phyloP scores from a whole-genome alignment of 1,140 invertebrate species.

The Drosophila funebris region DNA sequence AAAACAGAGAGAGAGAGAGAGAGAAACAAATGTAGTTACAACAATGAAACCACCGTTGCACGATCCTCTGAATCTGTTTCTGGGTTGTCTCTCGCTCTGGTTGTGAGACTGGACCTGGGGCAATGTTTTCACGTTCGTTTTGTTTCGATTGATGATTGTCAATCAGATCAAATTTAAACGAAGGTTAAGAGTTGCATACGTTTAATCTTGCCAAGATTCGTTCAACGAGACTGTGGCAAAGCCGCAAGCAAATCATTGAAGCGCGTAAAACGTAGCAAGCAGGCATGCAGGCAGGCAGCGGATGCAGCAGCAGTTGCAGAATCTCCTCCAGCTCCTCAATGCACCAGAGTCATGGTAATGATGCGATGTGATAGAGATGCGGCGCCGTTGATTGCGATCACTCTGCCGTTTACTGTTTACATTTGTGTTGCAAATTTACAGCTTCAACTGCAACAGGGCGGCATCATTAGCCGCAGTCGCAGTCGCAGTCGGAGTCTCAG shows the following conservation, averaged over 20 bases:
- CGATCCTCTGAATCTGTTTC: no score
- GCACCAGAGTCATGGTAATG: conserved; percentile 8
- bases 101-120: background rate
- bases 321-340: background rate
- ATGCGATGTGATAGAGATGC: conserved; percentile 69
- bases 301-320: conserved; percentile 52
- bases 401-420: conserved; percentile 54
- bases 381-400: conserved; percentile 73
- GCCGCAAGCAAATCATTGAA: conserved; percentile 65
- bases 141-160: conserved; percentile 72
- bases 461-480: conserved; percentile 57
- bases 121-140: conserved; percentile 38
- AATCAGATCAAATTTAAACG: conserved; percentile 77
- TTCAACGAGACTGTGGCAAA: conserved; percentile 31
- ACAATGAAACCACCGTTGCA: conserved; percentile 30
- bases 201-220: conserved; percentile 54
- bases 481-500: conserved; percentile 20
- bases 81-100: background rate
- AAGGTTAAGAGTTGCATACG: conserved; percentile 81
- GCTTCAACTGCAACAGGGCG: conserved; percentile 55
- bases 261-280: conserved; percentile 69
- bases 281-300: conserved; percentile 39
- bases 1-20: conserved; percentile 3
- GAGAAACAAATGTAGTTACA: conserved; percentile 48
- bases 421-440: conserved; percentile 82